Evolutionary conservation across 2,888 invertebrate species (phyloP), one percentile per base, ranked within the genome.

Genomic region (Drosophila lutescens): DNA sequence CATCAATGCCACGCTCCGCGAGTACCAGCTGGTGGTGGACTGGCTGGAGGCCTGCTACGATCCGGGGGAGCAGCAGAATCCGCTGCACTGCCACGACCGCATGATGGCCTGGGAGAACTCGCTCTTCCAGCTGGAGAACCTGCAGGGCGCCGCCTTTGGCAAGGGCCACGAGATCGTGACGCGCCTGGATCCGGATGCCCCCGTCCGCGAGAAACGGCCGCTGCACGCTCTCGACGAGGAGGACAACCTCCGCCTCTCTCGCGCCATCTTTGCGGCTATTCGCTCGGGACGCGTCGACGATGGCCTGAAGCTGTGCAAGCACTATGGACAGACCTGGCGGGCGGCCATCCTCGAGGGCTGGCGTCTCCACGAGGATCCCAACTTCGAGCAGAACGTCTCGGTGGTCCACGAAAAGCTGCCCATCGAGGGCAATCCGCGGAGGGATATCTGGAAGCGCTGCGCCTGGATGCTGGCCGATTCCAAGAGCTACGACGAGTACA

Each of bases 51-150:
- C 95, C 41, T 96, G 96, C 90, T 96, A 97, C 17, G 92, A 93
- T 8, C 95, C 95, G 76, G 92, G 93, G 41, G 91, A 92, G 5
- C 92, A 77, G 77, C 56, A 78, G 1, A 91, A 94, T 66, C 93
- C 95, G 12, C 94, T 95, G 62, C 95, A 96, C 87, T 95, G 96
- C 34, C 71, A 81, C 34, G 98, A 98, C 91, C 94, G 94, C 82
- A 95, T 96, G 57, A 94, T 97, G 49, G 96, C 96, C 34, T 98
- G 98, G 98, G 97, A 98, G 91, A 98, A 98, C 90, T 98, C 98
- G 2, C 93, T 98, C 20, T 96, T 97, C 91, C 95, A 96, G 83
- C 90, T 97, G 58, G 91, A 93, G 78, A 92, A 92, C 40, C 91
- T 91, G n/a, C 92, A 93, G 44, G 93, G 93, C 5, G 94, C 94